phyloP scores from a whole-genome alignment of 2,113 vertebrate genomes.

The Macquaria ambigua region DNA sequence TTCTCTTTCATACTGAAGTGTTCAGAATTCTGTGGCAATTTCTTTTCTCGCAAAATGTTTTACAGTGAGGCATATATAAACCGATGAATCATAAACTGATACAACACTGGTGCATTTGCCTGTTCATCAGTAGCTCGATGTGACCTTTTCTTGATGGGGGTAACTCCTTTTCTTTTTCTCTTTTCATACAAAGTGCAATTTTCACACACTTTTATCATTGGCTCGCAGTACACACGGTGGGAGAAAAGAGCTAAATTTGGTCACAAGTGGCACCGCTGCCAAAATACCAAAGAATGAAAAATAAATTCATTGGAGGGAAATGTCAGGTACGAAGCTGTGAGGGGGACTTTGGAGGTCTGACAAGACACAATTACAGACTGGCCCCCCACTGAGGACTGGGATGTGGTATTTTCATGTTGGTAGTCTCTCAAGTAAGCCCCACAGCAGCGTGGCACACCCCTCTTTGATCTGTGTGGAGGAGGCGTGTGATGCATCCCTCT shows the following conservation, averaged over 20 bases:
- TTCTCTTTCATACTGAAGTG: neutral
- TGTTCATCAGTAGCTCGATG: constrained; percentile 40
- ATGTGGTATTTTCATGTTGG: constrained; percentile 77
- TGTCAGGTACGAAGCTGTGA: constrained; percentile 80
- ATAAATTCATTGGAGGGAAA: constrained; percentile 76
- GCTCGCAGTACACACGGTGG: constrained; percentile 52
- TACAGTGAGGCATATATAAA: neutral
- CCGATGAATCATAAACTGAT: constrained; percentile 39
- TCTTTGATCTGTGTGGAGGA: constrained; percentile 75
- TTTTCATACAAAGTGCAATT: constrained; percentile 57
- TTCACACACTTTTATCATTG: constrained; percentile 59
- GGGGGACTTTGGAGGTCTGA: constrained; percentile 77
- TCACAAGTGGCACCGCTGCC: constrained; percentile 69
- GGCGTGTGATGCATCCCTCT: constrained; percentile 47
- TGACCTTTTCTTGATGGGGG: constrained; percentile 64
- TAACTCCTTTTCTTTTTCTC: constrained; percentile 35
- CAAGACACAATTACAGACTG: constrained; percentile 80
- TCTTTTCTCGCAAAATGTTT: neutral
- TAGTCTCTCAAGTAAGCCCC: constrained; percentile 66
- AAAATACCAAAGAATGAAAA: constrained; percentile 82
- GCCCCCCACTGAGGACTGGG: constrained; percentile 71
- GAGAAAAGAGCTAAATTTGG: constrained; percentile 72
- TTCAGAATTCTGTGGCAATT: neutral
- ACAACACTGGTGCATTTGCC: constrained; percentile 23
- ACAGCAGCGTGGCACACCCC: constrained; percentile 56